Percentiles rank a stretch among this genome's conserved stretches.
These are phyloP conservation scores for Phaedon cochleariae DNA, from an alignment of 2,888 invertebrate genomes.

Conservation along the genomic window DNA sequence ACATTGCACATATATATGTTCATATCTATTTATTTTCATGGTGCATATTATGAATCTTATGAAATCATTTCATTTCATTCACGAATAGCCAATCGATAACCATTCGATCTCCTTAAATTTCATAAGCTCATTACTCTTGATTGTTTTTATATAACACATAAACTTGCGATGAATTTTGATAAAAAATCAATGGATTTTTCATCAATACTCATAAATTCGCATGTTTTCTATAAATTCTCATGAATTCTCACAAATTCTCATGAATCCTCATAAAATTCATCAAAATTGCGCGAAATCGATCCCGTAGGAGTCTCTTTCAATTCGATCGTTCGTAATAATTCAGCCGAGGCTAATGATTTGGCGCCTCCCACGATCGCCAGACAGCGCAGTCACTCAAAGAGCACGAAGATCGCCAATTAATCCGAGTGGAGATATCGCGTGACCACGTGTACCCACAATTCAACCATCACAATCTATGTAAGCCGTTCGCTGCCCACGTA, in stretches of 20 bases:
- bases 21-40: no score
- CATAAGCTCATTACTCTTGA: no score
- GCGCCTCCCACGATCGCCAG: slow-evolving; percentile 51
- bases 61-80: no score
- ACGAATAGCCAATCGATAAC: no score
- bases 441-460: slow-evolving; percentile 47
- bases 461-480: slow-evolving; percentile 42
- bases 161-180: no score
- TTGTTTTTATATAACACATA: no score
- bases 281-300: no score
- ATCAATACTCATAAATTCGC: background rate
- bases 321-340: slow-evolving; percentile 40
- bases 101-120: no score
- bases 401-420: slow-evolving; percentile 51
- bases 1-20: no score
- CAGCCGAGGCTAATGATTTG: slow-evolving; percentile 51
- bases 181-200: no score
- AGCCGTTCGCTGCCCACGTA: slow-evolving; percentile 22
- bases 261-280: background rate
- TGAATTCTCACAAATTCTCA: background rate
- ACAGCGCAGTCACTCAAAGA: slow-evolving; percentile 45
- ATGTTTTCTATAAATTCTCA: background rate
- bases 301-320: background rate
- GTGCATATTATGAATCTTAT: no score
- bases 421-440: slow-evolving; percentile 43